Evolutionary conservation across 2,888 invertebrate genomes (phyloP).

Genomic region (Andrena flavipes): DNA sequence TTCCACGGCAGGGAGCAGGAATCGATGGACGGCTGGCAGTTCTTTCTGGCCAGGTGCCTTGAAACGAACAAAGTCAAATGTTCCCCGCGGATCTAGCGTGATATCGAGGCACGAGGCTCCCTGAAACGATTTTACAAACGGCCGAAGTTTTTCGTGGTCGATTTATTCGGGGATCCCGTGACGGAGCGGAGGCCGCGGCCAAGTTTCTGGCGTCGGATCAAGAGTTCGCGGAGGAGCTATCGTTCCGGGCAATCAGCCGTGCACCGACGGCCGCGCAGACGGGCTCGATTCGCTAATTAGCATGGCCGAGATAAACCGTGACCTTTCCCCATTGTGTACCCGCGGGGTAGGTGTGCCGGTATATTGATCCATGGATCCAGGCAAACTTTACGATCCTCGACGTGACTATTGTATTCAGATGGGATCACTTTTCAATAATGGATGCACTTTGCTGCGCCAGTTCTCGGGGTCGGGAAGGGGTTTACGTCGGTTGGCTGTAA

Average conservation of each 20-base stretch:
- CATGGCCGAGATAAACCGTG: constrained; percentile 46
- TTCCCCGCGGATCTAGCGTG: neutral
- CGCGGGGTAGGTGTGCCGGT: constrained; percentile 43
- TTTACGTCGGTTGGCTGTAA: neutral
- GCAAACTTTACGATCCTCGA: constrained; percentile 36
- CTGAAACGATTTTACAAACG: neutral
- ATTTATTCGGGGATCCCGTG: constrained; percentile 37
- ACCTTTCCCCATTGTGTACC: constrained; percentile 51
- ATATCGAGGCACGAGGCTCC: neutral
- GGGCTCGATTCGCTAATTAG: constrained; percentile 51
- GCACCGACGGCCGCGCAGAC: constrained; percentile 5
- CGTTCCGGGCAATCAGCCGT: constrained; percentile 13
- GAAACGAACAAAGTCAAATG: neutral
- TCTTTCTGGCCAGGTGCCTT: neutral
- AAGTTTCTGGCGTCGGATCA: neutral
- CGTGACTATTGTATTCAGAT: constrained; percentile 35
- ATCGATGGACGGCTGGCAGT: neutral
- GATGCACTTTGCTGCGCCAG: constrained; percentile 29
- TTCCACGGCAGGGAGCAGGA: neutral
- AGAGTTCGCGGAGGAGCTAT: constrained; percentile 16
- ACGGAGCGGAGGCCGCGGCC: neutral
- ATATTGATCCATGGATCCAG: constrained; percentile 51
- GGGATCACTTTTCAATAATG: constrained; percentile 54
- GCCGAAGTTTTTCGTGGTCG: neutral
- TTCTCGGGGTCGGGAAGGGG: neutral